Evolutionary conservation across 2,888 invertebrate genomes (phyloP).

Genomic region (Priapulus caudatus): DNA sequence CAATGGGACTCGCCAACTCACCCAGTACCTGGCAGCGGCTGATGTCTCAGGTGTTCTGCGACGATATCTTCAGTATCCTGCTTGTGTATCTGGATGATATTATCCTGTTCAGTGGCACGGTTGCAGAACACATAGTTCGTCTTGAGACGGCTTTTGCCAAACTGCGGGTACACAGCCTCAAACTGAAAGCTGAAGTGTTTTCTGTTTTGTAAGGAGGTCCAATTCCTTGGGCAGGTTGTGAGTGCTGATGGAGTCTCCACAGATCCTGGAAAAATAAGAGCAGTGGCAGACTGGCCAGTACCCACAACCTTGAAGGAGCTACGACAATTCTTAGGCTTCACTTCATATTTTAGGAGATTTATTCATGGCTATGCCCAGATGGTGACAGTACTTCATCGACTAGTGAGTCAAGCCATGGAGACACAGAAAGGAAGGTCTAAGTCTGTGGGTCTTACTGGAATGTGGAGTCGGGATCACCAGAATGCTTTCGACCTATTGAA

Average conservation of each 20-base stretch:
- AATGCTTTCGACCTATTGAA: too few relatives aligned
- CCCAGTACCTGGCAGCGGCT: conserved; percentile 9
- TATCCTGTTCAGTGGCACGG: too few relatives aligned
- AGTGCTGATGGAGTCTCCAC: not conserved
- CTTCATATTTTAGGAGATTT: not conserved
- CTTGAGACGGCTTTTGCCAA: conserved; percentile 4
- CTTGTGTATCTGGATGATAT: conserved; percentile 10
- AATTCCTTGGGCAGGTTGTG: conserved; percentile 2
- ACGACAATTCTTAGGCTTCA: conserved; percentile 6
- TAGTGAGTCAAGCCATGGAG: too few relatives aligned
- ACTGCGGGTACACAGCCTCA: not conserved
- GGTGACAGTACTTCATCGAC: too few relatives aligned
- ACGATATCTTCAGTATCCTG: too few relatives aligned
- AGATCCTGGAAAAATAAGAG: not conserved
- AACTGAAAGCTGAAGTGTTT: too few relatives aligned
- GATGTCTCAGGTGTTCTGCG: too few relatives aligned
- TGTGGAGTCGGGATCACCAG: too few relatives aligned
- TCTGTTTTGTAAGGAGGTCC: too few relatives aligned
- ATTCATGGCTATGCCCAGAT: not conserved
- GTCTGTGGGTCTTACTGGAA: too few relatives aligned
- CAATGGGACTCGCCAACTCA: conserved; percentile 10
- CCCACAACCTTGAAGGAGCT: conserved; percentile 7
- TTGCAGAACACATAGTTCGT: not conserved
- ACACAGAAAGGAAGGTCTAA: too few relatives aligned
- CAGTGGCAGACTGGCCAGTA: conserved; percentile 6